phyloP scores from a whole-genome alignment of 2,113 vertebrate genomes.

The Nesospiza acunhae region DNA sequence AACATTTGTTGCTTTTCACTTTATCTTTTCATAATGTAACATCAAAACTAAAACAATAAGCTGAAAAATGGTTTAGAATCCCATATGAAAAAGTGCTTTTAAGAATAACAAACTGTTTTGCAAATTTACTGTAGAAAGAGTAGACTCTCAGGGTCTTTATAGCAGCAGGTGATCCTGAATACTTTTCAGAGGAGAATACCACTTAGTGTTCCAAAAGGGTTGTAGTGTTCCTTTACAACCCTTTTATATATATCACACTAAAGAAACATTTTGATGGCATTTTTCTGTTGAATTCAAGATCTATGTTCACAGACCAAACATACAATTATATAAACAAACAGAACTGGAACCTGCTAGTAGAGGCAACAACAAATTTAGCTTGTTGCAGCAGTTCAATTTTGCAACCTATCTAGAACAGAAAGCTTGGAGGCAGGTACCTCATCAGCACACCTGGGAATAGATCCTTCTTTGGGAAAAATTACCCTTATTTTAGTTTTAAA shows the following conservation, averaged over 20 bases:
- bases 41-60: not conserved
- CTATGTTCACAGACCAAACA: not conserved
- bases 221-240: not conserved
- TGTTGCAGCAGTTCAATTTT: not conserved
- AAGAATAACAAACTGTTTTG: not conserved
- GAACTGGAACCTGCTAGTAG: not conserved
- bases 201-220: not conserved
- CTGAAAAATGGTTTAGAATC: not conserved
- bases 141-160: not conserved
- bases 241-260: not conserved
- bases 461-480: not conserved
- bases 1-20: not conserved
- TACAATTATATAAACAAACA: not conserved
- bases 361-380: constrained; percentile 29
- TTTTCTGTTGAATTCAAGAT: not conserved
- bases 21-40: not conserved
- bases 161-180: not conserved
- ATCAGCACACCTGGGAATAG: not conserved
- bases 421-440: not conserved
- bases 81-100: not conserved
- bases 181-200: not conserved
- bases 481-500: not conserved
- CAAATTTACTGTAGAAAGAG: not conserved
- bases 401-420: not conserved
- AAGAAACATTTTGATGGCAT: not conserved